Percentiles rank a stretch among this genome's conserved stretches.
phyloP scores from a whole-genome alignment of 2,888 invertebrate genomes.

The Coelogynopora nodosa region DNA sequence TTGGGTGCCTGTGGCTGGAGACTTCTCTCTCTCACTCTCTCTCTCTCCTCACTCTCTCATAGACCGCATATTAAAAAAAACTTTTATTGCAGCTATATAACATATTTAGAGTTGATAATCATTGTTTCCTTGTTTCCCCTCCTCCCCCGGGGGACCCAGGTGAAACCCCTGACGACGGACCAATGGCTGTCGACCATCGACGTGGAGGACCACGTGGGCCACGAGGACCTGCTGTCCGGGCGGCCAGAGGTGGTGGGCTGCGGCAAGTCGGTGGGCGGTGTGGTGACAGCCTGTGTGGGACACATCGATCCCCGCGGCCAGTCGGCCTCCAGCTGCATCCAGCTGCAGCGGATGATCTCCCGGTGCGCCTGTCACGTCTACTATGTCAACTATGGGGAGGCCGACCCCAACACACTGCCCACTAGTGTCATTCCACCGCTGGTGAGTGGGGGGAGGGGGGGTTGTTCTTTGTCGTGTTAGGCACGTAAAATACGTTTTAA shows the following conservation, averaged over 20 bases:
- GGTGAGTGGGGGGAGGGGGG: too few relatives aligned
- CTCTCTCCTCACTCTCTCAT: too few relatives aligned
- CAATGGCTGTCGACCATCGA: constrained; percentile 36
- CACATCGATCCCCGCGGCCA: constrained; percentile 53
- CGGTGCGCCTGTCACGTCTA: constrained; percentile 96
- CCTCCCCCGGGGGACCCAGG: too few relatives aligned
- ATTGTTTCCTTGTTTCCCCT: too few relatives aligned
- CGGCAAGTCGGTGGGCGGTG: constrained; percentile 92
- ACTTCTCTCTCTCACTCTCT: too few relatives aligned
- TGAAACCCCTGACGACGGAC: background rate
- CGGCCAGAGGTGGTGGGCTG: constrained; percentile 67
- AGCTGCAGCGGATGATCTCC: constrained; percentile 92
- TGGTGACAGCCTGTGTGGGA: constrained; percentile 84
- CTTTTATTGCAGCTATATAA: too few relatives aligned
- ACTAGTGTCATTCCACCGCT: constrained; percentile 67
- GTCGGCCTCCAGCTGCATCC: constrained; percentile 49
- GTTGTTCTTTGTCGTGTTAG: background rate
- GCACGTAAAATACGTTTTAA: too few relatives aligned
- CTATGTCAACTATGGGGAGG: constrained; percentile 86
- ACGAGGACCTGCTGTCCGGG: constrained; percentile 52
- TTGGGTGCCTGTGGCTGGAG: too few relatives aligned
- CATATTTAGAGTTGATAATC: too few relatives aligned
- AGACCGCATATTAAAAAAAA: too few relatives aligned
- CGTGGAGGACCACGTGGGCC: constrained; percentile 47
- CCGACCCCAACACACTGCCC: constrained; percentile 68